These are phyloP conservation scores for Atractosteus spatula DNA, from an alignment of 2,113 vertebrate genomes.

Conservation along the genomic window DNA sequence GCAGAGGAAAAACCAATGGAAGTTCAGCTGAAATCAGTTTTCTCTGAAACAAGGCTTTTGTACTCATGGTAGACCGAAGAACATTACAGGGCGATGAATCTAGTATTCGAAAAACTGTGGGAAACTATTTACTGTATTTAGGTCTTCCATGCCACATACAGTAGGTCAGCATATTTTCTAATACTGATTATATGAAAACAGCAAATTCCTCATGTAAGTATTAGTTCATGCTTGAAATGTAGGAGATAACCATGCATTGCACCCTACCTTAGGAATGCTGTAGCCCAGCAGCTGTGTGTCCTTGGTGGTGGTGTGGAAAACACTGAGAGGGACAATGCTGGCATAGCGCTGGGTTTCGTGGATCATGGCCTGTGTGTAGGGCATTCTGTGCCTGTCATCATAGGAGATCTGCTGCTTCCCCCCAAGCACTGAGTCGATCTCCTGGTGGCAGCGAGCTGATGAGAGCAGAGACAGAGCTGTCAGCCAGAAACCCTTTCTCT, in stretches of 20 bases:
- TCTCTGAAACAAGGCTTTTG: too few species aligned
- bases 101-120: too few species aligned
- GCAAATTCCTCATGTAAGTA: too few species aligned
- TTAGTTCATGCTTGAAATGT: too few species aligned
- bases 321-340: constrained; percentile 36
- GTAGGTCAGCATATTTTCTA: too few species aligned
- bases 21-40: too few species aligned
- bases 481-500: neutral
- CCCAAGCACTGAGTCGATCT: constrained; percentile 52
- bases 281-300: constrained; percentile 40
- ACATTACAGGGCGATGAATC: too few species aligned
- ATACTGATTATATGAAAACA: too few species aligned
- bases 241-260: neutral
- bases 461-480: neutral
- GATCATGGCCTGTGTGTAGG: constrained; percentile 50
- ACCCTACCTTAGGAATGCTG: constrained; percentile 41
- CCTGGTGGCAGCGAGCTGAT: constrained; percentile 48
- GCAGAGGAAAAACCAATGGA: too few species aligned
- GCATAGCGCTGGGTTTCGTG: constrained; percentile 44
- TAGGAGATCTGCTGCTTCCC: constrained; percentile 28
- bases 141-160: too few species aligned
- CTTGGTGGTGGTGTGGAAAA: constrained; percentile 34
- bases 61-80: too few species aligned
- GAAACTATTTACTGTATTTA: too few species aligned
- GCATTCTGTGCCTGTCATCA: constrained; percentile 52